Evolutionary conservation across 1,140 invertebrate genomes (phyloP), one percentile per base, ranked within the genome.

Genomic region (Pteromalus puparum): DNA sequence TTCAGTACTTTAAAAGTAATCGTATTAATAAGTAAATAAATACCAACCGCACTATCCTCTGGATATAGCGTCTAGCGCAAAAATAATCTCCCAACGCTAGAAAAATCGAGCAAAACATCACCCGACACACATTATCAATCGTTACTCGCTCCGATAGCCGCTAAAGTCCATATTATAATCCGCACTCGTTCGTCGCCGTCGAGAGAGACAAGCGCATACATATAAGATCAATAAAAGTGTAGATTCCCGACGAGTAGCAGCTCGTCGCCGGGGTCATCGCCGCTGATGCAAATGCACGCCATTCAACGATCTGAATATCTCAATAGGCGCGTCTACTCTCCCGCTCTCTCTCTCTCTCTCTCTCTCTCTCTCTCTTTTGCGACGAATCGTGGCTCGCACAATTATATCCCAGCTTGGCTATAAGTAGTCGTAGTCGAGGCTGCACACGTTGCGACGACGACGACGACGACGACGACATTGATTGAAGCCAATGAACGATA

Each of bases 221-320:
- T 67, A 78, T 67, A 78, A 78, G 76, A 78, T 78, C 76, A 67
- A 78, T 78, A 67, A 78, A 38, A 78, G 30, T 34, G 76, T 78
- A 78, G 76, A 78, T 78, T 48, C 53, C 18, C 53, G 28, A 34
- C 38, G 72, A 13, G 15, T 18, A 61, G 21, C 53, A 61, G 21
- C 53, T 61, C 21, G 53, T n/a, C 53, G 48, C 30, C 30, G 38
- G 38, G 38, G 38, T 42, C 38, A 42, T 61, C 53, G 53, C 18
- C 53, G 53, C 18, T 13, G 10, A 53, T 53, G 48, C 18, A 53
- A 53, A 53, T 53, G 48, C 48, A 18, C 15, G 18, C 53, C 53
- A 61, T 61, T 61, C 21, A 61, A 18, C 53, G 21, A 61, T 70
- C 68, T 30, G 24, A 30, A 70, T 70, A 70, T 30, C 26, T 77